Evolutionary conservation across 2,888 invertebrate species (phyloP), one percentile per base, ranked within the genome.

Genomic region (Platynereis dumerilii): DNA sequence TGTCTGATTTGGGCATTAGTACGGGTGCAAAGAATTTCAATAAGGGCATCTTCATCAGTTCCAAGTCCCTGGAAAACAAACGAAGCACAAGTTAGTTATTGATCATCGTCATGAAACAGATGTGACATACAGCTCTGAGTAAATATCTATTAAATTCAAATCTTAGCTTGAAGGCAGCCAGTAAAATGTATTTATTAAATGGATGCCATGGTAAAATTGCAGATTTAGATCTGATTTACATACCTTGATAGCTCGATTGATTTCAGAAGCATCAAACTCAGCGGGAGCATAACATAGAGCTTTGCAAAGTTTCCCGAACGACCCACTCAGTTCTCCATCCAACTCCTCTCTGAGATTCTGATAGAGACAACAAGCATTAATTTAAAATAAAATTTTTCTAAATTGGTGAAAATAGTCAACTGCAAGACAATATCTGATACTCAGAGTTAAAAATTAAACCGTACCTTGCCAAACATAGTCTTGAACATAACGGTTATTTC

Each of bases 381-480:
- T 15, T 42, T 42, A 15, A 15, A 42, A 15, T 12, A 17, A 15
- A 42, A 17, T 42, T 42, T 42, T 15, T 42, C 44, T 15, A 42
- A 15, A 17, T 17, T 15, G 44, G 44, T n/a, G n/a, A n/a, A n/a
- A n/a, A n/a, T n/a, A n/a, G n/a, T n/a, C n/a, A n/a, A n/a, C n/a
- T n/a, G n/a, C n/a, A n/a, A n/a, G n/a, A n/a, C 34, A 20, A 48
- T 48, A 48, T 48, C 48, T 42, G 42, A 42, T 42, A 42, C 17
- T 42, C 17, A 10, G 17, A 42, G 17, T 42, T 17, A 12, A 17
- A 48, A 48, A 22, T 45, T 24, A 17, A n/a, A 45, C 52, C 45
- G 10, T 72, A 83, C 84, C 76, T 83, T 82, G 63, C 84, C 84
- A 76, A 80, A 84, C 81, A 83, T 80, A 2, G 80, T 79, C 68